Evolutionary conservation across 2,797 vertebrate genomes (phyloP).

Genomic region (Dipus sagitta): DNA sequence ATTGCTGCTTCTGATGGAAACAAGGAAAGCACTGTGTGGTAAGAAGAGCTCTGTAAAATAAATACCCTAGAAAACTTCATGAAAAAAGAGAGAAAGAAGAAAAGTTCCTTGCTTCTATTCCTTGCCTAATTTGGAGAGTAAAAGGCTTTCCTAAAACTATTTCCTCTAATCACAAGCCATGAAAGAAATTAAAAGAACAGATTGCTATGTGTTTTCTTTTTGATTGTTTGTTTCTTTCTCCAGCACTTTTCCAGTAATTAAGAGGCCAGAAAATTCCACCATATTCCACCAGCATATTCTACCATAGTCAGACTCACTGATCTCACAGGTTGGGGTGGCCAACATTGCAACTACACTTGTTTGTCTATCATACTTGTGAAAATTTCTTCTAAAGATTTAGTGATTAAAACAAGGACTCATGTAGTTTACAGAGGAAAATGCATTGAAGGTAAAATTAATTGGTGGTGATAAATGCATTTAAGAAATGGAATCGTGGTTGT

Average conservation of each 20-base stretch:
- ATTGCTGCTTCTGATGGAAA: constrained; percentile 85
- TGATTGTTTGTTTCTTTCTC: constrained; percentile 41
- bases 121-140: constrained; percentile 71
- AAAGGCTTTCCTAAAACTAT: constrained; percentile 67
- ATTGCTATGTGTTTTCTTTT: constrained; percentile 44
- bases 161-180: not conserved
- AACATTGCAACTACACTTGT: not conserved
- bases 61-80: constrained; percentile 73
- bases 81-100: constrained; percentile 64
- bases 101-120: constrained; percentile 65
- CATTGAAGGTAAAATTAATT: not conserved
- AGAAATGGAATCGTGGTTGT: constrained; percentile 1
- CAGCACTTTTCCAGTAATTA: constrained; percentile 65
- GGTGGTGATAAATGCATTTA: not conserved
- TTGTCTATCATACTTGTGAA: not conserved
- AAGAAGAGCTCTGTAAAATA: constrained; percentile 68
- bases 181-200: constrained; percentile 62
- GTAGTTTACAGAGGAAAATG: not conserved
- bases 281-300: not conserved
- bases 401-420: not conserved
- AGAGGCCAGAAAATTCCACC: not conserved
- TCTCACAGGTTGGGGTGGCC: not conserved
- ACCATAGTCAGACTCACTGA: not conserved
- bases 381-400: constrained; percentile 15
- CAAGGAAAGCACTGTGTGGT: constrained; percentile 84